phyloP scores from a whole-genome alignment of 2,888 invertebrate species.

The Altica lythri region DNA sequence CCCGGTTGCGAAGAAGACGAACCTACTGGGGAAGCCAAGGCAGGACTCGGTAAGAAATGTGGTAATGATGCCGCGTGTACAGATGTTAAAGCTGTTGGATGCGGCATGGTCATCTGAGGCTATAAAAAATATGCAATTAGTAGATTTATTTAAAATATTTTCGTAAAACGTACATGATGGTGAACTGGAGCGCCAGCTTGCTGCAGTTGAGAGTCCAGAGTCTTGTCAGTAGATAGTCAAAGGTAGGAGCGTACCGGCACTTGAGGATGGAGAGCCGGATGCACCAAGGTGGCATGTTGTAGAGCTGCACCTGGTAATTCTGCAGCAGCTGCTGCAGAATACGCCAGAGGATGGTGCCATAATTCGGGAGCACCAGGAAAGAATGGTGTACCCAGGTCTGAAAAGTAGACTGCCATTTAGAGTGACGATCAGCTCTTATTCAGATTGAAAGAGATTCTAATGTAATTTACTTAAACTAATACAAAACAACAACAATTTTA shows the following conservation, averaged over 20 bases:
- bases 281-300: slow-evolving; percentile 89
- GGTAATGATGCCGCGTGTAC: slow-evolving; percentile 76
- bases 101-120: slow-evolving; percentile 65
- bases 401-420: slow-evolving; percentile 49
- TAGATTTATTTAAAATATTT: slow-evolving; percentile 8
- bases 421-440: slow-evolving; percentile 33
- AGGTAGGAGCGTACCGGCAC: slow-evolving; percentile 96
- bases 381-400: slow-evolving; percentile 95
- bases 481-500: no score
- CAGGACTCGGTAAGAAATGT: slow-evolving; percentile 91
- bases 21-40: slow-evolving; percentile 88
- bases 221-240: slow-evolving; percentile 92
- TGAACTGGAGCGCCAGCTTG: slow-evolving; percentile 61
- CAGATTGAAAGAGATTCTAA: slow-evolving; percentile 9
- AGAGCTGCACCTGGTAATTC: slow-evolving; percentile 66
- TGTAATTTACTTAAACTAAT: no score
- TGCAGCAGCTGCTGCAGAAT: slow-evolving; percentile 72
- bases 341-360: slow-evolving; percentile 90
- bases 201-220: slow-evolving; percentile 58
- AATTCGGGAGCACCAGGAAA: slow-evolving; percentile 93
- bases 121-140: slow-evolving; percentile 39
- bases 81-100: slow-evolving; percentile 70
- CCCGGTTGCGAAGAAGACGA: slow-evolving; percentile 74
- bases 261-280: slow-evolving; percentile 97
- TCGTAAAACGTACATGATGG: slow-evolving; percentile 61